Evolutionary conservation across 2,888 invertebrate genomes (phyloP).

Genomic region (Torymus auratus): DNA sequence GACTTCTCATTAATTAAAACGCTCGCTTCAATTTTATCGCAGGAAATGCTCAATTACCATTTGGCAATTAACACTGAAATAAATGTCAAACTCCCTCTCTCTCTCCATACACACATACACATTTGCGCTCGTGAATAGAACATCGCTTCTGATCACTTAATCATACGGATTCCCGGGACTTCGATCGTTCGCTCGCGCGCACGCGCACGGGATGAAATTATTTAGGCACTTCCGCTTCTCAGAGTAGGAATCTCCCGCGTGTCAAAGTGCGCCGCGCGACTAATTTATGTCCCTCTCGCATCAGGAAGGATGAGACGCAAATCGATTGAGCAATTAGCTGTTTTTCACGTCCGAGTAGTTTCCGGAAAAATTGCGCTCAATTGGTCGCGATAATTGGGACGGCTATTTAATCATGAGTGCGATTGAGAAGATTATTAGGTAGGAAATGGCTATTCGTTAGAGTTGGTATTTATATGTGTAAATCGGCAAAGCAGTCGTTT

Average conservation of each 20-base stretch:
- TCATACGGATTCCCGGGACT: slow-evolving; percentile 48
- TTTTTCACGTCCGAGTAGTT: no score
- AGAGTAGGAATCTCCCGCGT: slow-evolving; percentile 24
- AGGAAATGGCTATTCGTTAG: no score
- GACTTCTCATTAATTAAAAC: background rate
- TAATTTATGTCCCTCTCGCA: slow-evolving; percentile 35
- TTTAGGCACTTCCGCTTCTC: slow-evolving; percentile 48
- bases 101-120: background rate
- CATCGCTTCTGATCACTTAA: slow-evolving; percentile 37
- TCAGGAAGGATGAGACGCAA: slow-evolving; percentile 11
- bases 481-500: no score
- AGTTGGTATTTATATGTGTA: no score
- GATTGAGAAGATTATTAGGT: no score
- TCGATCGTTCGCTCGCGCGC: slow-evolving; percentile 19
- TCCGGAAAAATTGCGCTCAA: no score
- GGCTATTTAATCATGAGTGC: no score
- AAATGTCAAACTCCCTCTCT: slow-evolving; percentile 22
- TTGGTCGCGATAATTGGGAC: no score
- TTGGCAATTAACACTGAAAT: slow-evolving; percentile 14
- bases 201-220: slow-evolving; percentile 11
- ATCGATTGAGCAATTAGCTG: no score
- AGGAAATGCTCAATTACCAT: background rate
- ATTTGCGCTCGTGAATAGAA: slow-evolving; percentile 11
- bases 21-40: background rate
- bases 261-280: slow-evolving; percentile 28